Evolutionary conservation across 2,113 vertebrate species (phyloP).

Genomic region (Silurus asotus): DNA sequence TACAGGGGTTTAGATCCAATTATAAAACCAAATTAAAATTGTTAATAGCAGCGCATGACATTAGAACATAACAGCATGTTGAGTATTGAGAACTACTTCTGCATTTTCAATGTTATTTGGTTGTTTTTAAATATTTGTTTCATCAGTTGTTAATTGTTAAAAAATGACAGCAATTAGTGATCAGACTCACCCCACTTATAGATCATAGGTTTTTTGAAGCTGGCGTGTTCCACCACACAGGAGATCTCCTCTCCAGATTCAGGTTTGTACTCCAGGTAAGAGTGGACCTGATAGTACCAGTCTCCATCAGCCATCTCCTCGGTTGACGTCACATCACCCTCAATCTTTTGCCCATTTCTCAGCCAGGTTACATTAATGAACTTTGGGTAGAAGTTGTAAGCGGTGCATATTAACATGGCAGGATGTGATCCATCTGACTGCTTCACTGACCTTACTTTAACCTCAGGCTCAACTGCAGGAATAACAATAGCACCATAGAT

Average conservation of each 20-base stretch:
- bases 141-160: no score
- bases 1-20: background rate
- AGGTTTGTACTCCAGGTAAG: conserved; percentile 58
- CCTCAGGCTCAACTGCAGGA: conserved; percentile 45
- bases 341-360: conserved; percentile 44
- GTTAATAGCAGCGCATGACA: background rate
- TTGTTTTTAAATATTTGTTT: no score
- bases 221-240: conserved; percentile 59
- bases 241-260: conserved; percentile 59
- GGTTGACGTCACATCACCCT: conserved; percentile 35
- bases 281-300: conserved; percentile 65
- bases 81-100: no score
- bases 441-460: conserved; percentile 33
- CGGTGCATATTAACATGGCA: conserved; percentile 54
- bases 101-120: no score
- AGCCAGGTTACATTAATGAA: conserved; percentile 55
- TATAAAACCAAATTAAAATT: background rate
- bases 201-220: conserved; percentile 29
- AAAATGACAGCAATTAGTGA: background rate
- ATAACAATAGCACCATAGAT: background rate
- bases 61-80: no score
- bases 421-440: conserved; percentile 27
- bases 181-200: conserved; percentile 53
- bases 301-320: conserved; percentile 59
- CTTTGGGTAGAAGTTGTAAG: conserved; percentile 54